Percentiles rank a stretch among this genome's conserved stretches.
These are phyloP conservation scores for Alectoris magna DNA, from an alignment of 2,797 vertebrate genomes.

Conservation along the genomic window DNA sequence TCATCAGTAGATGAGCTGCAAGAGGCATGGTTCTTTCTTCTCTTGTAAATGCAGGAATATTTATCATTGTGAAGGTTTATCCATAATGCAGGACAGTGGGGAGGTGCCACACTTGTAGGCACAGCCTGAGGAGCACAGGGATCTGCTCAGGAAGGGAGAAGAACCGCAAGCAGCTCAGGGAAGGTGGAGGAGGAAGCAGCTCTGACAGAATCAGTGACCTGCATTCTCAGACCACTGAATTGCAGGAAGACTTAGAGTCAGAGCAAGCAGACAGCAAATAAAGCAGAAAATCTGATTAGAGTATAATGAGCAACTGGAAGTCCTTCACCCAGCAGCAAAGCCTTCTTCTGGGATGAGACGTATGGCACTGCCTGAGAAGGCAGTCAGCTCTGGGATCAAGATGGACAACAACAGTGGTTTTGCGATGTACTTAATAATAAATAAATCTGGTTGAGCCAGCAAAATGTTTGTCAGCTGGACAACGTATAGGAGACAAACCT, in stretches of 20 bases:
- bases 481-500: background rate
- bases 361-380: background rate
- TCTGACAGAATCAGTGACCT: background rate
- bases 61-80: background rate
- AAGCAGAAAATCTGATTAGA: background rate
- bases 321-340: background rate
- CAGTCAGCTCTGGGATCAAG: background rate
- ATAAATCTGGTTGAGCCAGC: background rate
- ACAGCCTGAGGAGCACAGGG: background rate
- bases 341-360: conserved; percentile 7
- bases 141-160: conserved; percentile 39
- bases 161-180: background rate
- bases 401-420: background rate
- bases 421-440: background rate
- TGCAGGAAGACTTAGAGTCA: conserved; percentile 35
- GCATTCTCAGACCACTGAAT: conserved; percentile 16
- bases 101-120: background rate
- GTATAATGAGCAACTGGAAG: background rate
- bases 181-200: conserved; percentile 24
- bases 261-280: background rate
- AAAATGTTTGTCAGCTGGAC: background rate
- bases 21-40: background rate
- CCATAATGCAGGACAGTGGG: background rate
- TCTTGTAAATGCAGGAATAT: background rate
- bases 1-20: background rate